Evolutionary conservation across 1,140 invertebrate species (phyloP).

Genomic region (Tetramorium parvispinum): DNA sequence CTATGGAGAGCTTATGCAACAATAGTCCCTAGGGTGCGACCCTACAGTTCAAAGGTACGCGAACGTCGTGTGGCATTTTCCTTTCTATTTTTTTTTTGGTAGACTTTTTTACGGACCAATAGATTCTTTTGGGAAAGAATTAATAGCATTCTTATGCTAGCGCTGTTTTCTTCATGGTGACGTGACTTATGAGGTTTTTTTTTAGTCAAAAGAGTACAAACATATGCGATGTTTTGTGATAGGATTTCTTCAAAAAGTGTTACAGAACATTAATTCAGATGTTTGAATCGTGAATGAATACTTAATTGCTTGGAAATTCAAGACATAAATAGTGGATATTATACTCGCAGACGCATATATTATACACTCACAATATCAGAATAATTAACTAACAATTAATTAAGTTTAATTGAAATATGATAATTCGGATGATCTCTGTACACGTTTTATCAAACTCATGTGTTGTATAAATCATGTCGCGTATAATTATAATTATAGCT

Average conservation of each 20-base stretch:
- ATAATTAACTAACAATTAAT: not conserved
- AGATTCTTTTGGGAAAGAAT: conserved; percentile 82
- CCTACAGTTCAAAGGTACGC: conserved; percentile 75
- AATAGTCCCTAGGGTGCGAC: conserved; percentile 81
- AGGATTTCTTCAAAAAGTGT: conserved; percentile 28
- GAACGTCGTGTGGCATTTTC: conserved; percentile 59
- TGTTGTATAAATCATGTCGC: not conserved
- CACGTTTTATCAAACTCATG: not conserved
- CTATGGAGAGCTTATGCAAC: conserved; percentile 72
- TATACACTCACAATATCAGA: not conserved
- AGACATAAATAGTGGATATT: conserved; percentile 34
- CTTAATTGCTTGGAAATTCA: conserved; percentile 61
- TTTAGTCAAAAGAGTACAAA: conserved; percentile 36
- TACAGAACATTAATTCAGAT: conserved; percentile 59
- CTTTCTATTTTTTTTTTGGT: conserved; percentile 72
- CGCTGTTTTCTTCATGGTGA: conserved; percentile 45
- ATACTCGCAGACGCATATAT: not conserved
- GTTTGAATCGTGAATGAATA: conserved; percentile 24
- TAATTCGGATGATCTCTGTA: not conserved
- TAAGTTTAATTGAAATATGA: not conserved
- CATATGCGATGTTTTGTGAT: conserved; percentile 74
- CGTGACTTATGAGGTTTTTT: conserved; percentile 32
- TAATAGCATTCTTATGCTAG: conserved; percentile 83
- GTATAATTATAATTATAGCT: not conserved
- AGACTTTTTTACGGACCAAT: conserved; percentile 82